phyloP scores from a whole-genome alignment of 2,888 invertebrate species.

The Miltochrista miniata region DNA sequence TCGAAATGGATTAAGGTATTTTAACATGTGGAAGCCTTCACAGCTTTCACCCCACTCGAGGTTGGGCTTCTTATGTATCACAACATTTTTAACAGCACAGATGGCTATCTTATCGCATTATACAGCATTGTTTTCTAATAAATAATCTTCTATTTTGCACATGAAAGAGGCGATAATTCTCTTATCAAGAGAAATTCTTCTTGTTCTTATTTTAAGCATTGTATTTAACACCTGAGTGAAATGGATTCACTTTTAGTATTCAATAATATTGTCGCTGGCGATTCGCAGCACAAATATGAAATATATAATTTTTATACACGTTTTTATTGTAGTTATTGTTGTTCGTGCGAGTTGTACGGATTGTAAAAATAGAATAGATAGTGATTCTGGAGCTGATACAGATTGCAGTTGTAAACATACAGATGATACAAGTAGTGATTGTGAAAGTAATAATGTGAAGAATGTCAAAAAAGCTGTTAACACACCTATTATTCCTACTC shows the following conservation, averaged over 20 bases:
- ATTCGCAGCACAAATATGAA: neutral
- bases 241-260: slow-evolving; percentile 3
- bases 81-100: neutral
- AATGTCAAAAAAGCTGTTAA: neutral
- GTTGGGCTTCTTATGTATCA: too few species aligned
- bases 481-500: too few species aligned
- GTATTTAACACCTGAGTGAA: slow-evolving; percentile 25
- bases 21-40: too few species aligned
- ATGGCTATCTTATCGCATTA: neutral
- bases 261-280: neutral
- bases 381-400: neutral
- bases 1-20: too few species aligned
- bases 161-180: slow-evolving; percentile 15
- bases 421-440: neutral
- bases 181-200: slow-evolving; percentile 11
- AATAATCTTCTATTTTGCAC: slow-evolving; percentile 24
- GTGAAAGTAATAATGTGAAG: neutral
- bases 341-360: neutral
- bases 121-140: slow-evolving; percentile 13
- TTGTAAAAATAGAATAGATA: neutral
- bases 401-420: neutral
- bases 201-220: slow-evolving; percentile 13
- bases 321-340: neutral
- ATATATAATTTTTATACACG: neutral
- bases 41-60: too few species aligned